Evolutionary conservation across 1,140 invertebrate genomes (phyloP).

Genomic region (Andrena cerasifolii): DNA sequence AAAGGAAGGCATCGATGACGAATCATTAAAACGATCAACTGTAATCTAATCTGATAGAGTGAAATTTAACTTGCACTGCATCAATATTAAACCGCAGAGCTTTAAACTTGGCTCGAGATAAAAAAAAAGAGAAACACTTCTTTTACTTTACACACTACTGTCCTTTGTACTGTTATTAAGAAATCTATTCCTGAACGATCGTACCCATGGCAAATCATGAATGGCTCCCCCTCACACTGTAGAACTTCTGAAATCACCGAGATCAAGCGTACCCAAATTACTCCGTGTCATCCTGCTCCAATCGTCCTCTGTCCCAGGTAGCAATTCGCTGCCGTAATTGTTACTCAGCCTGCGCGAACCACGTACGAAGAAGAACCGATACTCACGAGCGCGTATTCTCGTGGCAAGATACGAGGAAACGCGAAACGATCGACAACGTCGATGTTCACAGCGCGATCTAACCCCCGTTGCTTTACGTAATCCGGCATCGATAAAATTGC

Average conservation of each 20-base stretch:
- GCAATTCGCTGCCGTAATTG: neutral
- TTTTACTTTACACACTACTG: too few relatives aligned
- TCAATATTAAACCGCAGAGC: neutral
- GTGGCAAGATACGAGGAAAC: neutral
- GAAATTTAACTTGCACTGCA: neutral
- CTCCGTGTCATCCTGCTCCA: neutral
- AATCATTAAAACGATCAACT: too few relatives aligned
- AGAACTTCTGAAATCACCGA: too few relatives aligned
- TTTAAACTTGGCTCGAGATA: neutral
- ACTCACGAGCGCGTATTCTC: neutral
- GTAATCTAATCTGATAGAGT: neutral
- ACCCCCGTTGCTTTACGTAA: neutral
- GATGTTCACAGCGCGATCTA: neutral
- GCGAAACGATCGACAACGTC: neutral
- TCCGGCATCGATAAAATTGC: neutral
- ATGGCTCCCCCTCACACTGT: too few relatives aligned
- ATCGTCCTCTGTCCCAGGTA: neutral
- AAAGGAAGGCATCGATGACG: too few relatives aligned
- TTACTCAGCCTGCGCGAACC: neutral
- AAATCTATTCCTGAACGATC: too few relatives aligned
- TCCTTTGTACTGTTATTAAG: too few relatives aligned
- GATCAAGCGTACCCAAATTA: too few relatives aligned
- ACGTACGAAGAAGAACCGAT: neutral
- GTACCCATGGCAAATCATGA: too few relatives aligned
- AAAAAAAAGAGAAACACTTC: neutral